These are phyloP conservation scores for Trachurus trachurus DNA, from an alignment of 2,797 vertebrate species.

Conservation along the genomic window DNA sequence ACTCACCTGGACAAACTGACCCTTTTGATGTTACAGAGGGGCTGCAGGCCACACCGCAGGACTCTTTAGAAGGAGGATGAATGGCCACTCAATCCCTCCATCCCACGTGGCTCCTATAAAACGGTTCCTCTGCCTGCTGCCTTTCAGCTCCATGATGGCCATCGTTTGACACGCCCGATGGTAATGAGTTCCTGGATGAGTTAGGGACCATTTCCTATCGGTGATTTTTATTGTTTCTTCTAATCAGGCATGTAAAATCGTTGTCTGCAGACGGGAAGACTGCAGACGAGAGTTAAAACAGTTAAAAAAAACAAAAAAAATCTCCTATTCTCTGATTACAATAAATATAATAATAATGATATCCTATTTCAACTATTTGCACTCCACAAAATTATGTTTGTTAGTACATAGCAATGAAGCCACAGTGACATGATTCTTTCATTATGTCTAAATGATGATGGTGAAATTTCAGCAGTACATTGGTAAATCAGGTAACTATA, in stretches of 20 bases:
- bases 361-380: too few relatives aligned
- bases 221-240: too few relatives aligned
- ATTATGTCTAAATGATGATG: not conserved
- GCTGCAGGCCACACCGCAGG: constrained; percentile 60
- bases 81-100: constrained; percentile 45
- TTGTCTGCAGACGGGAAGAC: too few relatives aligned
- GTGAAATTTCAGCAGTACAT: not conserved
- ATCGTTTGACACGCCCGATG: constrained; percentile 19
- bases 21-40: constrained; percentile 60
- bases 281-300: too few relatives aligned
- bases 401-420: not conserved
- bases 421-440: not conserved
- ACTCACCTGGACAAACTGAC: constrained; percentile 45
- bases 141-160: constrained; percentile 18
- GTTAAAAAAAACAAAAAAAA: too few relatives aligned
- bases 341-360: too few relatives aligned
- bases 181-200: constrained; percentile 41
- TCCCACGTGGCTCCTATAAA: constrained; percentile 45
- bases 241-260: too few relatives aligned
- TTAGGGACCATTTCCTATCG: constrained; percentile 37
- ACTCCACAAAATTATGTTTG: not conserved
- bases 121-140: constrained; percentile 29
- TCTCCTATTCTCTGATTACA: too few relatives aligned
- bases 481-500: not conserved
- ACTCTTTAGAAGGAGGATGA: constrained; percentile 20